phyloP scores from a whole-genome alignment of 1,140 invertebrate genomes.

The Drosophila novamexicana region DNA sequence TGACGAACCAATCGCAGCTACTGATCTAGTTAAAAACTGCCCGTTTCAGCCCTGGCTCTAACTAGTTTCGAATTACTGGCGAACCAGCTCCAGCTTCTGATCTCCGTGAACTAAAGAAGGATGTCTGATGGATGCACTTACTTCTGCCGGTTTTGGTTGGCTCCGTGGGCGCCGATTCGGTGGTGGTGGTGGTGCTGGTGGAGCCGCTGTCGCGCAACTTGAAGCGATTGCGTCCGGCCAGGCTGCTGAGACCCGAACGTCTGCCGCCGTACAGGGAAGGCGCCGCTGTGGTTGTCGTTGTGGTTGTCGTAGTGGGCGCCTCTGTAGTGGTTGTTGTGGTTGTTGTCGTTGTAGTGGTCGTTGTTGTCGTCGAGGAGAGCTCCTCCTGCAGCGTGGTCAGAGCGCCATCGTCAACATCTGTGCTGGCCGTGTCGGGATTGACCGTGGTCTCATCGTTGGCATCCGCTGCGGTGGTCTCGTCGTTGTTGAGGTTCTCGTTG shows the following conservation, averaged over 20 bases:
- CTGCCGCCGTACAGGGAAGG: constrained; percentile 84
- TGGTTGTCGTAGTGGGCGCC: constrained; percentile 85
- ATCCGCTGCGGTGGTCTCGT: constrained; percentile 81
- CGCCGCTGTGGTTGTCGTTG: constrained; percentile 85
- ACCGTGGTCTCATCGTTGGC: constrained; percentile 75
- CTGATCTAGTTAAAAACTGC: too few species aligned
- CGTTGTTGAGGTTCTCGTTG: constrained; percentile 90
- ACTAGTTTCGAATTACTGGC: too few species aligned
- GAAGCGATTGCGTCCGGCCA: constrained; percentile 73
- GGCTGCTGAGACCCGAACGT: constrained; percentile 49
- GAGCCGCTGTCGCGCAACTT: constrained; percentile 78
- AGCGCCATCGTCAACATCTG: constrained; percentile 83
- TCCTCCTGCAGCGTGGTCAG: constrained; percentile 77
- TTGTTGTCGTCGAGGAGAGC: constrained; percentile 85
- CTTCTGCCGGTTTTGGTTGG: constrained; percentile 77
- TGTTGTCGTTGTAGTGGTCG: constrained; percentile 86
- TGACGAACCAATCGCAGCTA: too few species aligned
- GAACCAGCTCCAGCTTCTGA: too few species aligned
- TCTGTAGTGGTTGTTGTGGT: constrained; percentile 86
- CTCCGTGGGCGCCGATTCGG: constrained; percentile 72
- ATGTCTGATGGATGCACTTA: constrained; percentile 47
- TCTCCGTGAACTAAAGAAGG: not conserved
- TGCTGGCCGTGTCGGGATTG: constrained; percentile 76
- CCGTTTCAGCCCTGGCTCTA: rapidly evolving
- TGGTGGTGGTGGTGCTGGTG: constrained; percentile 80